phyloP scores from a whole-genome alignment of 2,113 vertebrate genomes.

The Spilogale gracilis region DNA sequence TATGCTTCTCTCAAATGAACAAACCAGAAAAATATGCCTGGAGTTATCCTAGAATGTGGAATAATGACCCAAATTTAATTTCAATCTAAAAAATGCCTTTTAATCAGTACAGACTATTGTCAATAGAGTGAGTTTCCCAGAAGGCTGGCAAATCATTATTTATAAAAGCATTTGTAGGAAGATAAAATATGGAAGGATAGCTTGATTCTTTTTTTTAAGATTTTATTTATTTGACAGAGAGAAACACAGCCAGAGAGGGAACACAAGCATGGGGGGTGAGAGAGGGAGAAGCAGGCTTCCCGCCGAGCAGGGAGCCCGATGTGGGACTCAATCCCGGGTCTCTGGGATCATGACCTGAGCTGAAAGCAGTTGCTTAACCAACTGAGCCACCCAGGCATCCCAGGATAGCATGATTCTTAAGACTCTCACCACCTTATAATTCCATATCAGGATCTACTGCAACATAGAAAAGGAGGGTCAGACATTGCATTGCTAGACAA shows the following conservation, averaged over 20 bases:
- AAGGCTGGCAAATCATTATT: not conserved
- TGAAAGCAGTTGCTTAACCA: no score
- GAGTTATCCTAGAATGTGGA: not conserved
- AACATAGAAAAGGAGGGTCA: not conserved
- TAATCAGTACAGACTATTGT: not conserved
- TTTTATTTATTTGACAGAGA: no score
- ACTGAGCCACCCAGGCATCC: no score
- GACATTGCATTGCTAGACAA: not conserved
- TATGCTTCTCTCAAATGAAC: not conserved
- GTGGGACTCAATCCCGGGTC: no score
- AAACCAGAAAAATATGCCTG: not conserved
- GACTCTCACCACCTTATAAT: not conserved
- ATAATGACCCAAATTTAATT: slow-evolving; percentile 50
- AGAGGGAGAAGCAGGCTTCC: no score
- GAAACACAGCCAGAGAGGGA: no score
- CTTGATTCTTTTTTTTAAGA: not conserved
- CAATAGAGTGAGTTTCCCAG: slow-evolving; percentile 11
- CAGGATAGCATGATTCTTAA: not conserved
- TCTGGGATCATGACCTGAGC: no score
- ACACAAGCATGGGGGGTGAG: no score
- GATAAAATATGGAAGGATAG: not conserved
- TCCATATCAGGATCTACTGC: not conserved
- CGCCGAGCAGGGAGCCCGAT: no score
- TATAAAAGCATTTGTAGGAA: slow-evolving; percentile 6
- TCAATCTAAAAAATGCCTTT: not conserved